phyloP scores from a whole-genome alignment of 2,888 invertebrate species.

The Eilema griseolum region DNA sequence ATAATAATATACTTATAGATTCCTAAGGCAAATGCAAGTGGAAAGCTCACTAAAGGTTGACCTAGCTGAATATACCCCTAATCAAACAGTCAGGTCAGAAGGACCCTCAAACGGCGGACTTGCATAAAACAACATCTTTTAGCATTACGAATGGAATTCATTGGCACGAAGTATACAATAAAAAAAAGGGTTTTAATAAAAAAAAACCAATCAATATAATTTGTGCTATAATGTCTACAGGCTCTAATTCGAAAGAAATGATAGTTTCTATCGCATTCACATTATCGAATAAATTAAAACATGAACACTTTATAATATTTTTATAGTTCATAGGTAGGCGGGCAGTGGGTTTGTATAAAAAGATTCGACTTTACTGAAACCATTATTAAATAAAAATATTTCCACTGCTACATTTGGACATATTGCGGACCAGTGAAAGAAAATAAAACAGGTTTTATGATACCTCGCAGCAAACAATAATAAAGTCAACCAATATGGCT shows the following conservation, averaged over 20 bases:
- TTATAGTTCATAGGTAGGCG: too few species aligned
- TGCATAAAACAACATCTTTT: too few species aligned
- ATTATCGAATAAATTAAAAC: not conserved
- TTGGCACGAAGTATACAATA: too few species aligned
- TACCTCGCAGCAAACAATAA: constrained; percentile 19
- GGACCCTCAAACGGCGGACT: too few species aligned
- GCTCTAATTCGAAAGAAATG: not conserved
- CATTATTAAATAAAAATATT: not conserved
- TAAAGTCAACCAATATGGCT: constrained; percentile 27
- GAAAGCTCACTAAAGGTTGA: too few species aligned
- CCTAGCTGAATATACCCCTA: too few species aligned
- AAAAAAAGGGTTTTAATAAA: too few species aligned
- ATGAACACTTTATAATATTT: not conserved
- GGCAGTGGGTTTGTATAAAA: not conserved
- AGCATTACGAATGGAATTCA: too few species aligned
- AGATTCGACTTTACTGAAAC: not conserved
- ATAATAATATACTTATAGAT: too few species aligned
- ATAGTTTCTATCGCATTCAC: too few species aligned
- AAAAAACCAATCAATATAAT: not conserved
- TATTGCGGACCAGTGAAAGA: not conserved
- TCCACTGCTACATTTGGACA: not conserved
- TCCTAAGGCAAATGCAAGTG: too few species aligned
- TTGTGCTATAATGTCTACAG: not conserved
- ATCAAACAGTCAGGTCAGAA: too few species aligned
- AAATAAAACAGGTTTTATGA: constrained; percentile 12